Evolutionary conservation across 1,140 invertebrate genomes (phyloP).

Genomic region (Linepithema humile): DNA sequence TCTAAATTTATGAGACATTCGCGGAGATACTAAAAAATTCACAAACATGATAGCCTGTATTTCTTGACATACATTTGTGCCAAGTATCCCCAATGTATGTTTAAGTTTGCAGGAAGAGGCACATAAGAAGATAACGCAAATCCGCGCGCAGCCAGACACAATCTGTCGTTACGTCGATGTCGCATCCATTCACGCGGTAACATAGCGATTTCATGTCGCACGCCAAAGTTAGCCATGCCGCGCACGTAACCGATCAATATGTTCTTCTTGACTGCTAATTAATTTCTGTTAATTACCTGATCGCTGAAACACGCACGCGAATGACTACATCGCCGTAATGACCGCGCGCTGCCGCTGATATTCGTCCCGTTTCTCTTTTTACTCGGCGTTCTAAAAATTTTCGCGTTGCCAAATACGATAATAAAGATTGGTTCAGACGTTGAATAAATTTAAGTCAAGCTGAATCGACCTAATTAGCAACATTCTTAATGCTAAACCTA

Average conservation of each 20-base stretch:
- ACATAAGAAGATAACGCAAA: background rate
- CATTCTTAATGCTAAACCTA: background rate
- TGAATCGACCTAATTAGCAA: background rate
- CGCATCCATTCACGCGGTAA: conserved; percentile 35
- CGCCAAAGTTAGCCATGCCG: conserved; percentile 60
- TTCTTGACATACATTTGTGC: background rate
- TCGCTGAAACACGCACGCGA: conserved; percentile 51
- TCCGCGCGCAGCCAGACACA: conserved; percentile 5
- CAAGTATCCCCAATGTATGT: background rate
- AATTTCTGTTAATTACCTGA: conserved; percentile 73
- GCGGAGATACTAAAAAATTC: background rate
- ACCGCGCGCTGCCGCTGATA: conserved; percentile 5
- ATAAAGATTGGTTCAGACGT: conserved; percentile 1
- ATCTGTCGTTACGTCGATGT: conserved; percentile 34
- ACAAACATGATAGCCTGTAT: background rate
- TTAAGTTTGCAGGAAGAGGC: background rate
- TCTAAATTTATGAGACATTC: background rate
- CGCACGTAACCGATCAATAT: conserved; percentile 74
- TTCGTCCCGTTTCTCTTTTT: background rate
- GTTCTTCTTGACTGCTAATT: conserved; percentile 71
- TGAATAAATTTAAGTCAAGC: background rate
- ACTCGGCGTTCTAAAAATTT: conserved; percentile 28
- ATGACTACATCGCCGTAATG: background rate
- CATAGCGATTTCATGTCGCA: conserved; percentile 43
- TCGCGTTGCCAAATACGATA: background rate